Evolutionary conservation across 2,888 invertebrate genomes (phyloP).

Genomic region (Elegia similella): DNA sequence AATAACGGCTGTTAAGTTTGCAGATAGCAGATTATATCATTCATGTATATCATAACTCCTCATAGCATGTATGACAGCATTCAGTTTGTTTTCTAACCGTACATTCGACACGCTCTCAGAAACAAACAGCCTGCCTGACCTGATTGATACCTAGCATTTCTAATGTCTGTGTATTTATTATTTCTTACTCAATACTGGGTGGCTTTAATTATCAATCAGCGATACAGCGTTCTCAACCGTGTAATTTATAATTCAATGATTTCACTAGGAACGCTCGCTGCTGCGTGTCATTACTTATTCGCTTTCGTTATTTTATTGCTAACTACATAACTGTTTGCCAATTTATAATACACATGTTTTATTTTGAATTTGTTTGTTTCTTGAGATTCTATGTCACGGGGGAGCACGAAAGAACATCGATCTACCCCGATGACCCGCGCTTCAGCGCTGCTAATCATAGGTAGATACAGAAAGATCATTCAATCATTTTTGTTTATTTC

Average conservation of each 20-base stretch:
- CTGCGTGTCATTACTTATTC: conserved; percentile 26
- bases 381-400: conserved; percentile 81
- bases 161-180: conserved; percentile 52
- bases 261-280: conserved; percentile 35
- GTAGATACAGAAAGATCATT: conserved; percentile 59
- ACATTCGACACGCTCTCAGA: conserved; percentile 52
- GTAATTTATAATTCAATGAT: conserved; percentile 47
- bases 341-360: conserved; percentile 46
- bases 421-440: conserved; percentile 78
- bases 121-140: conserved; percentile 49
- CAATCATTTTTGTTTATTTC: conserved; percentile 38
- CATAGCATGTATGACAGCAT: conserved; percentile 44
- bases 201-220: conserved; percentile 48
- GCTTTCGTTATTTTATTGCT: conserved; percentile 30
- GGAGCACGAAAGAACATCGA: conserved; percentile 77
- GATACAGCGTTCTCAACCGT: conserved; percentile 38
- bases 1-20: conserved; percentile 19
- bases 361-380: conserved; percentile 74
- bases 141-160: conserved; percentile 55
- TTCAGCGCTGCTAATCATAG: conserved; percentile 76
- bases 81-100: conserved; percentile 40
- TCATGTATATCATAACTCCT: conserved; percentile 38
- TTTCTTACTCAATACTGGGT: conserved; percentile 46
- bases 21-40: conserved; percentile 32
- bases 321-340: conserved; percentile 1